Evolutionary conservation across 2,888 invertebrate species (phyloP).

Genomic region (Ellobium chinense): DNA sequence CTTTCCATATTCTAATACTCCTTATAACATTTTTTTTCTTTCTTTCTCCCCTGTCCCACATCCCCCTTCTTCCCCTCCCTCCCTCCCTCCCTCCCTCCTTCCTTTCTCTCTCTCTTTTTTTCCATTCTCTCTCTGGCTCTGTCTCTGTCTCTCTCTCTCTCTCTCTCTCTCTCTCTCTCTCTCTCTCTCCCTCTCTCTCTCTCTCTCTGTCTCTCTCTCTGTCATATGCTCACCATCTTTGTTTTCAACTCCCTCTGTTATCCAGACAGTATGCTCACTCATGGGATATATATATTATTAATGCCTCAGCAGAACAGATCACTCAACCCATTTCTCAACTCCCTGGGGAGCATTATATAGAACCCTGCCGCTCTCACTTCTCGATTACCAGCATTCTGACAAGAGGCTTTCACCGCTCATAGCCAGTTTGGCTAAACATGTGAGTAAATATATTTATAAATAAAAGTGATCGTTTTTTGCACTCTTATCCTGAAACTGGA

Average conservation of each 20-base stretch:
- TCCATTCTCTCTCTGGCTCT: not conserved
- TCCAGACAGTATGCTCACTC: too few relatives aligned
- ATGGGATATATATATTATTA: too few relatives aligned
- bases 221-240: not conserved
- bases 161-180: conserved; percentile 7
- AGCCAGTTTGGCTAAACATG: too few relatives aligned
- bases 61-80: not conserved
- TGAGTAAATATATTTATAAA: too few relatives aligned
- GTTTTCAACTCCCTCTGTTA: not conserved
- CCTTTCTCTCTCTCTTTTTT: not conserved
- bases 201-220: not conserved
- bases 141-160: conserved; percentile 2
- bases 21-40: not conserved
- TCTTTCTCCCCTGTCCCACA: not conserved
- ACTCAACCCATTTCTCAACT: too few relatives aligned
- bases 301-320: too few relatives aligned
- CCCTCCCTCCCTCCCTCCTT: conserved; percentile 11
- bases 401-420: too few relatives aligned
- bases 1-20: not conserved
- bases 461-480: too few relatives aligned
- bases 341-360: too few relatives aligned
- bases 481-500: too few relatives aligned
- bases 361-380: too few relatives aligned
- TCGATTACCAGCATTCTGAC: too few relatives aligned
- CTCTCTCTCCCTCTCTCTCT: not conserved